These are phyloP conservation scores for Halcyon malimbica DNA, from an alignment of 2,113 vertebrate genomes.

Conservation along the genomic window DNA sequence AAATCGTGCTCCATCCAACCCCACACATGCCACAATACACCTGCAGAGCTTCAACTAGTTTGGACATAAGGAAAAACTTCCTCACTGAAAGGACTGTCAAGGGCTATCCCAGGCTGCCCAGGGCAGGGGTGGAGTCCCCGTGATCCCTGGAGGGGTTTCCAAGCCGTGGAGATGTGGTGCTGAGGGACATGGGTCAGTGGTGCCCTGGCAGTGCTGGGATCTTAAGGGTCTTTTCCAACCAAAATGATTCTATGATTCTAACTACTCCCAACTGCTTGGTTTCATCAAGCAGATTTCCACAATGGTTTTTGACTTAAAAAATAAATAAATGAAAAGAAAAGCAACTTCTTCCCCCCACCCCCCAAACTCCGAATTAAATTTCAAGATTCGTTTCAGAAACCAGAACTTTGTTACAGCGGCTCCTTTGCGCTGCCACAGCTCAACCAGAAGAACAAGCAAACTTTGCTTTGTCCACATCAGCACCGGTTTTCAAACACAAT, in stretches of 20 bases:
- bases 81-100: no score
- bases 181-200: no score
- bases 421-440: not conserved
- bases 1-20: not conserved
- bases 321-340: not conserved
- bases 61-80: no score
- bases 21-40: accelerated
- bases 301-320: not conserved
- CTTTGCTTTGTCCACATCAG: not conserved
- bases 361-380: not conserved
- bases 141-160: no score
- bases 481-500: no score
- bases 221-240: no score
- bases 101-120: no score
- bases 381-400: not conserved
- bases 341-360: not conserved
- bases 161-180: no score
- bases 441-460: not conserved
- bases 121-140: no score
- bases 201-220: no score
- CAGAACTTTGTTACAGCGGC: not conserved
- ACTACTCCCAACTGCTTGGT: not conserved
- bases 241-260: no score
- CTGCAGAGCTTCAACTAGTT: not conserved
- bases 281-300: not conserved